phyloP scores from a whole-genome alignment of 2,888 invertebrate species.

The Nyleta sp. region DNA sequence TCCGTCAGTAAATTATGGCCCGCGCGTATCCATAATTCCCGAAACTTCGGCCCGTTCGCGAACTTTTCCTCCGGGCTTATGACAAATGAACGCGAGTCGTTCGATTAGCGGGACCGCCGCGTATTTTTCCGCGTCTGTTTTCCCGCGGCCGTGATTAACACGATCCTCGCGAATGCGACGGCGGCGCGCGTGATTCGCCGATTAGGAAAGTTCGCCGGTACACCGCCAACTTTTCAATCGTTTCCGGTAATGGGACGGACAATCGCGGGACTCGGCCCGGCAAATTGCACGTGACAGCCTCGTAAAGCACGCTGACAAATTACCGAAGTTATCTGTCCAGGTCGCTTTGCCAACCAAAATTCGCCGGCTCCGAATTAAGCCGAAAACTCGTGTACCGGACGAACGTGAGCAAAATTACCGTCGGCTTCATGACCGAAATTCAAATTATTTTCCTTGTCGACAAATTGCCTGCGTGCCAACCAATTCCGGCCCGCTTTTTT shows the following conservation, averaged over 20 bases:
- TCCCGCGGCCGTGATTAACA: slow-evolving; percentile 37
- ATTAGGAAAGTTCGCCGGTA: slow-evolving; percentile 51
- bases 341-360: slow-evolving; percentile 54
- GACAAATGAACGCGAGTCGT: slow-evolving; percentile 28
- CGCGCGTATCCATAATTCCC: slow-evolving; percentile 28
- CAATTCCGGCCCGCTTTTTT: not conserved
- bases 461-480: slow-evolving; percentile 13
- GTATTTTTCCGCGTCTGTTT: slow-evolving; percentile 38
- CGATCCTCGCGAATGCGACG: slow-evolving; percentile 34
- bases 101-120: not conserved
- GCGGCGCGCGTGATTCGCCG: slow-evolving; percentile 28
- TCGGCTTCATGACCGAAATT: slow-evolving; percentile 30
- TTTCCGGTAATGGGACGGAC: slow-evolving; percentile 58
- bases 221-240: slow-evolving; percentile 62
- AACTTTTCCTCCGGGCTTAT: slow-evolving; percentile 27
- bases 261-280: slow-evolving; percentile 48
- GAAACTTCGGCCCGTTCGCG: slow-evolving; percentile 33
- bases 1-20: slow-evolving; percentile 25
- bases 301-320: slow-evolving; percentile 66
- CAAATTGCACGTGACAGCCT: slow-evolving; percentile 63
- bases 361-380: slow-evolving; percentile 49
- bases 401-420: slow-evolving; percentile 57
- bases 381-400: slow-evolving; percentile 47
- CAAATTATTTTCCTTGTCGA: slow-evolving; percentile 24
- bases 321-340: slow-evolving; percentile 61